A percentile compares a stretch with the other conserved stretches of the same genome.
phyloP scores from a whole-genome alignment of 1,140 invertebrate species.

The Lepidurus arcticus region DNA sequence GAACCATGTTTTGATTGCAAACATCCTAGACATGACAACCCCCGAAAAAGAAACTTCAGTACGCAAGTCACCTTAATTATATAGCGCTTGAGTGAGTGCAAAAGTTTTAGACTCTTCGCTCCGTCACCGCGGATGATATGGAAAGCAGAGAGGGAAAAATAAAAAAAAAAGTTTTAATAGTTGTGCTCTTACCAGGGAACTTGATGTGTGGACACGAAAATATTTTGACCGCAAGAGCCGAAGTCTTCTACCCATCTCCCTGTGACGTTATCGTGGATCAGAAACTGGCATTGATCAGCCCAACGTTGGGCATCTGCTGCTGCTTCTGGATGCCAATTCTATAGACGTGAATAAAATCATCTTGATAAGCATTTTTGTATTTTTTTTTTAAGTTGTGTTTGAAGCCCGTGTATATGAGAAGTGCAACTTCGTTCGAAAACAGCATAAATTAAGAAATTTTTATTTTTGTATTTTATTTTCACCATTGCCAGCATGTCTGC shows the following conservation, averaged over 20 bases:
- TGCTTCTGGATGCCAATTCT: constrained; percentile 38
- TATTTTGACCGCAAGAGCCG: constrained; percentile 73
- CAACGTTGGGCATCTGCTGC: constrained; percentile 57
- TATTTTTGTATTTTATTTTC: constrained; percentile 39
- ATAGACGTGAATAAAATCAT: background rate
- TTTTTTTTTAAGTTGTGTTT: background rate
- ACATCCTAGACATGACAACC: constrained; percentile 55
- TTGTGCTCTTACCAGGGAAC: constrained; percentile 64
- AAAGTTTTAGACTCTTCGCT: background rate
- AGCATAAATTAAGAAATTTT: background rate
- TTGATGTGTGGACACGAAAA: constrained; percentile 70
- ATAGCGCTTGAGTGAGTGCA: constrained; percentile 6
- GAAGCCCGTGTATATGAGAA: background rate
- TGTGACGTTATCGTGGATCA: constrained; percentile 61
- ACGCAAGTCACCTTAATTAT: background rate
- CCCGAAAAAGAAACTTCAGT: constrained; percentile 1
- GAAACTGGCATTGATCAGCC: constrained; percentile 61
- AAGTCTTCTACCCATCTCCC: constrained; percentile 60
- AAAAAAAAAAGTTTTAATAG: background rate
- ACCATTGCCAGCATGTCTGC: constrained; percentile 79
- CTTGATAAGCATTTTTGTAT: background rate
- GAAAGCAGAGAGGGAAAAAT: background rate
- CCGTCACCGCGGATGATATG: background rate
- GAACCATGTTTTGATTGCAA: constrained; percentile 72
- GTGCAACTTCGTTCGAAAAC: background rate